Percentiles rank a stretch among this genome's conserved stretches.
Evolutionary conservation across 2,113 vertebrate species (phyloP).

Genomic region (Meriones unguiculatus): DNA sequence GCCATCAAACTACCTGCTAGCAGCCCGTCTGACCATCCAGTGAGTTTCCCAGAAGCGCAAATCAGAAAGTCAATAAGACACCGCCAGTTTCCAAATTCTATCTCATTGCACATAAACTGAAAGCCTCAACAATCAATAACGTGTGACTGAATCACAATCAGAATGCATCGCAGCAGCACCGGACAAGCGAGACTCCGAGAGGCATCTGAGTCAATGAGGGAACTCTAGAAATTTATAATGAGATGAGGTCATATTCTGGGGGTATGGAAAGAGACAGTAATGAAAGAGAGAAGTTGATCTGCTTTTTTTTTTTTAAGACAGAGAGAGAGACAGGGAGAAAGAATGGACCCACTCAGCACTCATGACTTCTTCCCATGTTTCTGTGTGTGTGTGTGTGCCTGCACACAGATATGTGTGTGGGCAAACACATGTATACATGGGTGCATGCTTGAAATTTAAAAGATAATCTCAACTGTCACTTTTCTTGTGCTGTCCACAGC

Average conservation of each 20-base stretch:
- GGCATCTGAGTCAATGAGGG: background rate
- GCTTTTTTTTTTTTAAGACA: background rate
- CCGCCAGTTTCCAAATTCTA: slow-evolving; percentile 70
- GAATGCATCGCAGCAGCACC: slow-evolving; percentile 60
- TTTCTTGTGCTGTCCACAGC: background rate
- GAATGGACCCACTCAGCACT: background rate
- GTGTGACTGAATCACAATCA: slow-evolving; percentile 46
- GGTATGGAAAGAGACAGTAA: background rate
- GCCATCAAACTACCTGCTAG: slow-evolving; percentile 30
- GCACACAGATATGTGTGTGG: background rate
- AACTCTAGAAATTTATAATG: slow-evolving; percentile 41
- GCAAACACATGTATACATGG: background rate
- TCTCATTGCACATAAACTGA: slow-evolving; percentile 62
- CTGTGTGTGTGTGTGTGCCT: background rate
- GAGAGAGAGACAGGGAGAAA: background rate
- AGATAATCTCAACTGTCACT: background rate
- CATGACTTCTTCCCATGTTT: background rate
- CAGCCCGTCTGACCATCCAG: background rate
- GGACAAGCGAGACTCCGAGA: background rate
- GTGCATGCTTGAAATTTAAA: background rate
- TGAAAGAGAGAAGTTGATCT: background rate
- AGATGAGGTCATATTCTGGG: background rate
- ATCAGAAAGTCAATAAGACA: slow-evolving; percentile 79
- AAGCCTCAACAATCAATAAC: slow-evolving; percentile 74
- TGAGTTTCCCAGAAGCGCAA: slow-evolving; percentile 70